Evolutionary conservation across 1,140 invertebrate genomes (phyloP), one percentile per base, ranked within the genome.

Genomic region (Drosophila asahinai): DNA sequence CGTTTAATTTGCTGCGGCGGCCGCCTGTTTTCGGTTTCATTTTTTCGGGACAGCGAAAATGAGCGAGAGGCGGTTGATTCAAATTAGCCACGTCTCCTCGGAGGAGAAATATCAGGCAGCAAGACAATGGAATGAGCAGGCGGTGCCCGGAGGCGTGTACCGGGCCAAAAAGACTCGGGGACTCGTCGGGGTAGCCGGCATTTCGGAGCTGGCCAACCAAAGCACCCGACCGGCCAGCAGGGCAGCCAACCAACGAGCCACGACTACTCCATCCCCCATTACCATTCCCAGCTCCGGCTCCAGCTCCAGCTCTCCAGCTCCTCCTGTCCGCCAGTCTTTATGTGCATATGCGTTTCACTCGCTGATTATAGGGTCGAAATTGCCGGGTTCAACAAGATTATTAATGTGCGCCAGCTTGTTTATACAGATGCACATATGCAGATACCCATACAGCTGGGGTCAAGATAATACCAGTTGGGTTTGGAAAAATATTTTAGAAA

Each of bases 311-410:
- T 33, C 38, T 33, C 38, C 58, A 45, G 58, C 73, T 75, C 70
- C 43, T 55, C 57, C 78, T 54, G 72, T 63, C 78, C 60, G 72
- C 61, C 83, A 70, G 51, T 51, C 77, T 86, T 83, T 86, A 87
- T 87, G 83, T 87, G 84, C 83, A 87, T 89, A 87, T 87, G 83
- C 83, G 83, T 87, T 87, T 87, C 83, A 89, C 83, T 89, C 81
- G 78, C 80, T 89, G 86, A 89, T 89, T 89, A 84, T 89, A 90
- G 84, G 84, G 81, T 89, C 84, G 81, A 89, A 89, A 89, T 89
- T 89, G 84, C 86, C 70, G 84, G 84, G 84, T 89, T 89, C 84
- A 89, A 89, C 84, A 89, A 89, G 84, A 89, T 89, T 89, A 89
- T 89, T 89, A 89, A 89, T 89, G 84, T 84, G 84, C 78, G 84